Evolutionary conservation across 2,888 invertebrate genomes (phyloP).

Genomic region (Macrophya annulata): DNA sequence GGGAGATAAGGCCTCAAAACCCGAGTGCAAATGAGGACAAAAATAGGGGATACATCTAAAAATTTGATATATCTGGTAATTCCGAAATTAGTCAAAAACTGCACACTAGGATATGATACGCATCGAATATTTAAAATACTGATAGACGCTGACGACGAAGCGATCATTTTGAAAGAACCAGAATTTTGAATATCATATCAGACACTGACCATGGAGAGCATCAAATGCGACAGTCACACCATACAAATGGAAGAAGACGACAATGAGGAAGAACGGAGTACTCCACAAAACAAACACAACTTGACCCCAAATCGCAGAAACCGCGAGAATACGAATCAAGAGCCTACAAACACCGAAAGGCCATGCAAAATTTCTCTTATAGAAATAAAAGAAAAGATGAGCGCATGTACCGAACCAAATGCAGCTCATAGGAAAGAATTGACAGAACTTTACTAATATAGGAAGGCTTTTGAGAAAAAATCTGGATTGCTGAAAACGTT

Average conservation of each 20-base stretch:
- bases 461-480: no score
- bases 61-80: not conserved
- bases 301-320: no score
- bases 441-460: not conserved
- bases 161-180: not conserved
- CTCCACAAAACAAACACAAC: no score
- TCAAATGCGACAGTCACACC: not conserved
- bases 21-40: not conserved
- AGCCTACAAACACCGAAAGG: no score
- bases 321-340: no score
- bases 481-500: no score
- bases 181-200: not conserved
- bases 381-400: not conserved
- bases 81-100: not conserved
- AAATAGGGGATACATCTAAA: not conserved
- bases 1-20: not conserved
- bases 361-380: not conserved
- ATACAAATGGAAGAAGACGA: not conserved
- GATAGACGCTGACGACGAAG: not conserved
- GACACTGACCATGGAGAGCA: not conserved
- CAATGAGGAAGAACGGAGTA: not conserved
- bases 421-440: not conserved
- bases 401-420: not conserved
- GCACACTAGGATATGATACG: slow-evolving; percentile 1
- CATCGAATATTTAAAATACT: not conserved